Percentiles rank a stretch among this genome's conserved stretches.
These are phyloP conservation scores for Pheucticus melanocephalus DNA, from an alignment of 2,113 vertebrate genomes.

Conservation along the genomic window DNA sequence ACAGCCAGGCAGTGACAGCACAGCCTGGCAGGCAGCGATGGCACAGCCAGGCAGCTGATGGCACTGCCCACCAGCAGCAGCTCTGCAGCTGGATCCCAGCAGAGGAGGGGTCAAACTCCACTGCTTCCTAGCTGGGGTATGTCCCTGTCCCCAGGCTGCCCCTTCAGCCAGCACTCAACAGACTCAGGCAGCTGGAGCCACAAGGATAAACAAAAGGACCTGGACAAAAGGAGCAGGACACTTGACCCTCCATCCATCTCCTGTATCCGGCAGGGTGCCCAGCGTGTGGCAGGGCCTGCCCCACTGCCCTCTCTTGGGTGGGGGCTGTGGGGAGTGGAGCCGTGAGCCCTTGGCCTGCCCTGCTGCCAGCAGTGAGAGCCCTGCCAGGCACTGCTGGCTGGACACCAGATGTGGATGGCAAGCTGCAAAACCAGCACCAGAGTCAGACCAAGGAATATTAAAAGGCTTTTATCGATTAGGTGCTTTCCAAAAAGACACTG, in stretches of 20 bases:
- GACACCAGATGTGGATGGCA: not conserved
- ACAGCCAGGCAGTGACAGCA: not conserved
- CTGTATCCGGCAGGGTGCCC: accelerated
- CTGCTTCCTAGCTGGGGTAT: not conserved
- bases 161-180: not conserved
- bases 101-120: not conserved
- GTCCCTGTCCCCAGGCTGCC: not conserved
- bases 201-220: not conserved
- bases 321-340: not conserved
- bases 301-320: accelerated
- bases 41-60: not conserved
- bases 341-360: not conserved
- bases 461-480: not conserved
- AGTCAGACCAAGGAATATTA: not conserved
- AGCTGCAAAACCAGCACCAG: not conserved
- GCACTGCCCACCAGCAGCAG: not conserved
- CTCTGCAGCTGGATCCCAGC: not conserved
- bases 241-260: not conserved
- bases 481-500: not conserved
- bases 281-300: not conserved
- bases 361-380: not conserved
- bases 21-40: not conserved
- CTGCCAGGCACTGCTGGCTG: accelerated
- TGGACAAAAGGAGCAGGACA: not conserved
- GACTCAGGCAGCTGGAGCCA: not conserved